phyloP scores from a whole-genome alignment of 2,113 vertebrate genomes.

The Microcebus tavaratra region DNA sequence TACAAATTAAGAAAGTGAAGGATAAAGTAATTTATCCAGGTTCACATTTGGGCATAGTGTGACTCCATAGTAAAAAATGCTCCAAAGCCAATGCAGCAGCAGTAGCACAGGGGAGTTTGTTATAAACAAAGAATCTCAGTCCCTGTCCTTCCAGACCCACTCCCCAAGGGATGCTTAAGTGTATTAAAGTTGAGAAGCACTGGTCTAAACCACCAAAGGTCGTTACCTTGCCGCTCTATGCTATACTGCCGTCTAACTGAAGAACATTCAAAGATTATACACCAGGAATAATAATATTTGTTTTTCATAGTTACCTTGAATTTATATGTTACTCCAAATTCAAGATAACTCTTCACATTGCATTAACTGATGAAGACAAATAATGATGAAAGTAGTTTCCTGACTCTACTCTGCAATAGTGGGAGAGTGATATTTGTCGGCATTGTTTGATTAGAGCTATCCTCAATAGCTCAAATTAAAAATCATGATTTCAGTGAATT shows the following conservation, averaged over 20 bases:
- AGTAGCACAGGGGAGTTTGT: not conserved
- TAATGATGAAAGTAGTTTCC: not conserved
- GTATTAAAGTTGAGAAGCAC: not conserved
- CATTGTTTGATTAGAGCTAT: constrained; percentile 62
- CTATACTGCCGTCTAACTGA: not conserved
- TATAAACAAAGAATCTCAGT: not conserved
- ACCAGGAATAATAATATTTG: not conserved
- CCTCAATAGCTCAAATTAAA: constrained; percentile 62
- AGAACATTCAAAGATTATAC: not conserved
- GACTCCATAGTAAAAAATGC: not conserved
- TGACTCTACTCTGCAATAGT: not conserved
- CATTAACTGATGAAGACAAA: not conserved
- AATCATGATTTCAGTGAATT: constrained; percentile 38
- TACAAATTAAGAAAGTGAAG: not conserved
- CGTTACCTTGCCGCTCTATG: rapidly evolving
- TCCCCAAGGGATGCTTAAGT: not conserved
- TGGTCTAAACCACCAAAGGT: rapidly evolving
- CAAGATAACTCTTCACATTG: not conserved
- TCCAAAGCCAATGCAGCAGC: not conserved
- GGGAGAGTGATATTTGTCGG: constrained; percentile 41
- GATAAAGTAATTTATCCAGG: not conserved
- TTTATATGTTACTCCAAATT: not conserved
- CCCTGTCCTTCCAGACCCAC: rapidly evolving
- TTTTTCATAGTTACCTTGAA: not conserved
- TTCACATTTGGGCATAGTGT: not conserved